These are phyloP conservation scores for Monochamus alternatus DNA, from an alignment of 2,888 invertebrate genomes.

Conservation along the genomic window DNA sequence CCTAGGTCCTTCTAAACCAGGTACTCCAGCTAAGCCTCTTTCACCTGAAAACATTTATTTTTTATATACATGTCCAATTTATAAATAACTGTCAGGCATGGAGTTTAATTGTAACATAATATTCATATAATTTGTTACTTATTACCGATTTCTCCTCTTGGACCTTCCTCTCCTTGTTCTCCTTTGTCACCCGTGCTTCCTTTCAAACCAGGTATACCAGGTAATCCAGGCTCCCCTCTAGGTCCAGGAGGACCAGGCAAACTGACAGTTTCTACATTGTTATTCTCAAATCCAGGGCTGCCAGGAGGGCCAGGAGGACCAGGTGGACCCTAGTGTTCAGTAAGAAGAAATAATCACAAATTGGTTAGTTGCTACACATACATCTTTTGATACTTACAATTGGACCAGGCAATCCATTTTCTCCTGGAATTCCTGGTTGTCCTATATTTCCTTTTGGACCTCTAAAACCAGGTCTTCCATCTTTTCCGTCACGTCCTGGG, in stretches of 20 bases:
- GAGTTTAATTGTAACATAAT: background rate
- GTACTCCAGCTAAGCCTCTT: constrained; percentile 64
- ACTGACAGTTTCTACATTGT: background rate
- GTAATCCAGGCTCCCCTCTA: constrained; percentile 9
- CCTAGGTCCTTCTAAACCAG: constrained; percentile 65
- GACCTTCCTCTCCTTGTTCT: constrained; percentile 3
- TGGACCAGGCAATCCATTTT: constrained; percentile 39
- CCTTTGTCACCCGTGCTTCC: constrained; percentile 10
- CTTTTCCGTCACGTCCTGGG: constrained; percentile 42
- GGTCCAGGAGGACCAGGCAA: constrained; percentile 12
- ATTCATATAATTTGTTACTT: background rate
- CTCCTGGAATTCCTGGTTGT: constrained; percentile 62
- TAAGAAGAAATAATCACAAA: too few species aligned
- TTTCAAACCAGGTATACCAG: constrained; percentile 13
- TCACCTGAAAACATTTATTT: constrained; percentile 53
- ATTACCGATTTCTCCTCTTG: constrained; percentile 1
- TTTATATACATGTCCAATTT: background rate
- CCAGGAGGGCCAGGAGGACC: constrained; percentile 13
- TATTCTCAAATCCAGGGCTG: background rate
- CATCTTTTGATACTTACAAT: constrained; percentile 16
- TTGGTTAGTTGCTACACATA: background rate
- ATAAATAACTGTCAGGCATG: background rate
- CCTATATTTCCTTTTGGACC: constrained; percentile 52
- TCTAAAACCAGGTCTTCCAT: constrained; percentile 32
- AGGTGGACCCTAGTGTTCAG: constrained; percentile 8